Conservation (phyloP, 2,888 invertebrate species). For the Alitta virens region DNA sequence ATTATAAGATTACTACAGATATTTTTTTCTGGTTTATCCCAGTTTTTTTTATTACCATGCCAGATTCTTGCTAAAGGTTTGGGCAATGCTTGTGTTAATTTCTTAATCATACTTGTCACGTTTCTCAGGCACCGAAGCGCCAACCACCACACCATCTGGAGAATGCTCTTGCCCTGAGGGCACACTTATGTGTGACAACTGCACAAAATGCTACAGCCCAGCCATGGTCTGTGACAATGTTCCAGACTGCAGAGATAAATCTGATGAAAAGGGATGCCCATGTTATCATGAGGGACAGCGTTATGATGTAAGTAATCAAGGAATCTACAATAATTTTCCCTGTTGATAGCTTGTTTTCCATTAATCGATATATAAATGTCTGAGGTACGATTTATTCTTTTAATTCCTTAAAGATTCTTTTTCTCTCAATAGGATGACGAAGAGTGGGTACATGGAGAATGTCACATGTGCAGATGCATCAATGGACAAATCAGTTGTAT, state of each 20-base stretch:
- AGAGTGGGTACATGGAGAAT: neutral
- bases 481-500: neutral
- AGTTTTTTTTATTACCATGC: too few species aligned
- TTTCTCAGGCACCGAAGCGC: neutral
- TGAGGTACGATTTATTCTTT: too few species aligned
- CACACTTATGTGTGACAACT: conserved; percentile 1
- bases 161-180: conserved; percentile 5
- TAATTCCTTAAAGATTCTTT: too few species aligned
- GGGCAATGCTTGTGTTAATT: too few species aligned
- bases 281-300: conserved; percentile 9
- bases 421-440: conserved; percentile 11
- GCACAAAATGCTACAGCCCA: conserved; percentile 3
- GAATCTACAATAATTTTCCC: neutral
- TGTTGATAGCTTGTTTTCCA: too few species aligned
- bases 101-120: too few species aligned
- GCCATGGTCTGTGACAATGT: conserved; percentile 2
- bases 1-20: too few species aligned
- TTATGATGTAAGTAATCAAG: too few species aligned
- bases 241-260: conserved; percentile 1
- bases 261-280: conserved; percentile 16
- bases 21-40: too few species aligned
- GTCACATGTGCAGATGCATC: neutral
- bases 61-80: too few species aligned
- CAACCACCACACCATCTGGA: neutral
- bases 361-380: too few species aligned